A percentile compares a stretch with the other conserved stretches of the same genome.
Conservation (phyloP, 1,140 invertebrate genomes). For the Atta texana region DNA sequence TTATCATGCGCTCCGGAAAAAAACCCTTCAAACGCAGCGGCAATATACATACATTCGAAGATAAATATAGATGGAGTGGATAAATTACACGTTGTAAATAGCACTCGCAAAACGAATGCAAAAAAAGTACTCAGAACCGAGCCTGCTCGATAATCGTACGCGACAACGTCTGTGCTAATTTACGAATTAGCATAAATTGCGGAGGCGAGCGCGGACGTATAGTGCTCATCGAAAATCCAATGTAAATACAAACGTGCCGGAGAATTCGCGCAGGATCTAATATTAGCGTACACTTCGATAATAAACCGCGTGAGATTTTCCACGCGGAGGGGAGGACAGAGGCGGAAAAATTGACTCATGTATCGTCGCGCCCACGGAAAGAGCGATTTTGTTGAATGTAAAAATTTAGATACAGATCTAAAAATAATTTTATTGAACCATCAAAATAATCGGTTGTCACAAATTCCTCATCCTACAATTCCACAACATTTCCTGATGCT, state of each 20-base stretch:
- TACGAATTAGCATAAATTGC: conserved; percentile 16
- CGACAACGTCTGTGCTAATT: conserved; percentile 2
- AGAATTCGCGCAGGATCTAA: conserved; percentile 26
- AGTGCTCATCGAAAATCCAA: not conserved
- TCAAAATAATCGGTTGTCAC: no score
- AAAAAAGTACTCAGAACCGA: not conserved
- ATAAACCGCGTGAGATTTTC: conserved; percentile 39
- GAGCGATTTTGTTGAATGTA: no score
- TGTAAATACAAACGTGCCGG: not conserved
- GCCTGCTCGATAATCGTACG: not conserved
- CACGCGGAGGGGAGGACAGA: not conserved
- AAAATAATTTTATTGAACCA: no score
- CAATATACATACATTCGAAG: not conserved
- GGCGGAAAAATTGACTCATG: conserved; percentile 10
- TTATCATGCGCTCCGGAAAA: conserved; percentile 3
- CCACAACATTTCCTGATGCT: no score
- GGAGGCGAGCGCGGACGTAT: not conserved
- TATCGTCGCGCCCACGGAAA: no score
- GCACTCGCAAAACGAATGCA: conserved; percentile 1
- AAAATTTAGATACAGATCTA: no score
- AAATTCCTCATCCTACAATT: no score
- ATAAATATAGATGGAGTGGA: conserved; percentile 33
- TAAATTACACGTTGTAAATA: conserved; percentile 36
- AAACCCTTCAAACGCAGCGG: not conserved
- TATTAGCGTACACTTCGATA: conserved; percentile 2